Percentiles rank a stretch among this genome's conserved stretches.
Conservation (phyloP, 2,888 invertebrate genomes). For the Lycaena phlaeas region DNA sequence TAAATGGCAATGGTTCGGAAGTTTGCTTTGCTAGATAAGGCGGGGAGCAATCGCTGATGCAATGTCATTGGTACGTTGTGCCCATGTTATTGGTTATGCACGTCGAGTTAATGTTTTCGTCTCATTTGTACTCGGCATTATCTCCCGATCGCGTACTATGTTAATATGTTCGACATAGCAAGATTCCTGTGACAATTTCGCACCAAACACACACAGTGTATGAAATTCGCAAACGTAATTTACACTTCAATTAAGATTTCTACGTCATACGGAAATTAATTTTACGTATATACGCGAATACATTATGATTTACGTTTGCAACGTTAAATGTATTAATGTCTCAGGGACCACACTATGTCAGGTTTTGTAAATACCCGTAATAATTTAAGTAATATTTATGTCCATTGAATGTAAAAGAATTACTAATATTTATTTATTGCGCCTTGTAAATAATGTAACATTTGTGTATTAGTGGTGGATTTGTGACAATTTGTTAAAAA, state of each 20-base stretch:
- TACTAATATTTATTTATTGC: conserved; percentile 44
- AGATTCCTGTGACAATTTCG: conserved; percentile 24
- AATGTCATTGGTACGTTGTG: conserved; percentile 44
- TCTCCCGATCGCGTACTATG: conserved; percentile 12
- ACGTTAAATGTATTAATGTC: conserved; percentile 15
- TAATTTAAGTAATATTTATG: conserved; percentile 36
- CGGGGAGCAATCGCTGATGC: no score
- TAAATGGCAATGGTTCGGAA: conserved; percentile 30
- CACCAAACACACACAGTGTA: conserved; percentile 11
- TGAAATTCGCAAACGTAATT: conserved; percentile 20
- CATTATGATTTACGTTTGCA: conserved; percentile 1
- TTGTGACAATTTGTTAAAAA: conserved; percentile 28
- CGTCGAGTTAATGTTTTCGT: no score
- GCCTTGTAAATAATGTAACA: conserved; percentile 36
- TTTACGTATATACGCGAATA: conserved; percentile 1
- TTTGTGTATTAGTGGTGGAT: conserved; percentile 49
- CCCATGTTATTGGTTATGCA: no score
- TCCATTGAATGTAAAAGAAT: conserved; percentile 38
- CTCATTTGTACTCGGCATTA: no score
- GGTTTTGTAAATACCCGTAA: conserved; percentile 50
- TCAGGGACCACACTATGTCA: conserved; percentile 29
- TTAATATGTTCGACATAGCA: conserved; percentile 26
- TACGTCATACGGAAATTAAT: conserved; percentile 7
- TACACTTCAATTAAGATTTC: conserved; percentile 13
- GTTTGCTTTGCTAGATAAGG: conserved; percentile 27